A percentile compares a stretch with the other conserved stretches of the same genome.
These are phyloP conservation scores for Sciurus niger DNA, from an alignment of 2,113 vertebrate genomes.

Conservation along the genomic window DNA sequence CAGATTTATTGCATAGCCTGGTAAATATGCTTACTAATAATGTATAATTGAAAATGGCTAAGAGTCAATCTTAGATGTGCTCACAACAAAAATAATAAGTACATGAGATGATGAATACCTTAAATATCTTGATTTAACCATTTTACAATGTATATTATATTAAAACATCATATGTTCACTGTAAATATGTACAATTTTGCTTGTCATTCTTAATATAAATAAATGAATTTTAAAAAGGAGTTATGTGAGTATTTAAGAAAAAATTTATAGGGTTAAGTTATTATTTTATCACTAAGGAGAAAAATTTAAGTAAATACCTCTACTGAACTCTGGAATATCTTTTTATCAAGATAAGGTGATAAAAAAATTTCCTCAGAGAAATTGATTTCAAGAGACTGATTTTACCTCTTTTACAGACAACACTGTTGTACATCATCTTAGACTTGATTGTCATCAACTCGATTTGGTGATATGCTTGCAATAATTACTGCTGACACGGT, in stretches of 20 bases:
- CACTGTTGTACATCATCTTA: background rate
- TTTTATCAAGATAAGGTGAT: slow-evolving; percentile 40
- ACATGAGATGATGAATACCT: background rate
- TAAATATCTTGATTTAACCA: background rate
- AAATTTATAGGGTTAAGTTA: background rate
- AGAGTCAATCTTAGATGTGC: background rate
- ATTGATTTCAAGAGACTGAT: background rate
- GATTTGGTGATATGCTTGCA: slow-evolving; percentile 15
- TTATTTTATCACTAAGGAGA: slow-evolving; percentile 44
- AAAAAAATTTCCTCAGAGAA: background rate
- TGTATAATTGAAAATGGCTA: background rate
- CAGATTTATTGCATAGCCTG: background rate
- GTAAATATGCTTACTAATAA: background rate
- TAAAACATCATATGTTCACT: background rate
- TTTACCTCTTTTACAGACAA: slow-evolving; percentile 16
- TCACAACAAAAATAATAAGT: background rate
- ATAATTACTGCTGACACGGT: slow-evolving; percentile 26
- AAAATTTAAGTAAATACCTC: slow-evolving; percentile 45
- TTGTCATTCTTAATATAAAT: background rate
- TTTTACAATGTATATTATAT: background rate
- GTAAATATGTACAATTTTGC: background rate
- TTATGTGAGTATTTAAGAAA: background rate
- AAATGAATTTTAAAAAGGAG: background rate
- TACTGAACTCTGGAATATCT: background rate
- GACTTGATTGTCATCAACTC: slow-evolving; percentile 10